Evolutionary conservation across 1,140 invertebrate species (phyloP), one percentile per base, ranked within the genome.

Genomic region (Drosophila orosa): DNA sequence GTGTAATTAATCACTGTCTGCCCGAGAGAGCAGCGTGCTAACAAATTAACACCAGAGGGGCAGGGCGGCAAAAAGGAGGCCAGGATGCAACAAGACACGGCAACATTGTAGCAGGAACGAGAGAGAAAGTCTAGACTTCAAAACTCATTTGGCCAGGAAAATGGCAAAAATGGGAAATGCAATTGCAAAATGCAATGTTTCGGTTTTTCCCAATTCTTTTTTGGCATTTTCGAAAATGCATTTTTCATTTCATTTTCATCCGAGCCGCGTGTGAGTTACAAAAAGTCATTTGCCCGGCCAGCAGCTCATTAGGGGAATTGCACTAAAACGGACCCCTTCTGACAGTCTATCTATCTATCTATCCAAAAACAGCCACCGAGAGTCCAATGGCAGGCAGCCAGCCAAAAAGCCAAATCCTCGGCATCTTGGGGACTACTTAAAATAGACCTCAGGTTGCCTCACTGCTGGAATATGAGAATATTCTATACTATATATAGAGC

Each of bases 1-100:
- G 25, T 79, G 84, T 83, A 89, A 89, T 89, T 89, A 89, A 89
- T 89, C 84, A 89, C 80, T 89, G 84, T 89, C 84, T 80, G 84
- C 77, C 75, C 39, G 45, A 54, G 75, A 66, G 75, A 59, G 79
- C 83, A 83, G 73, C 78, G 80, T 89, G 84, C 84, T 89, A 89
- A 89, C 84, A 89, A 89, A 89, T 89, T 89, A 89, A 89, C 84
- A 89, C 84, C 67, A 80, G 45, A 57, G 68, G 59, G 27, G 45
- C 13, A 12, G 47, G 42, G 33, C 10, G 60, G 39, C 29, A 9
- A 27, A 31, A 29, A 6, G 29, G 37, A 37, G 24, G 35, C 27
- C 50, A 39, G 54, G 77, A 45, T 66, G 74, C 83, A 87, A 89
- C 84, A 89, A 84, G 79, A 89, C 84, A 87, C 83, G 83, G 83